Evolutionary conservation across 2,797 vertebrate species (phyloP).

Genomic region (Megaceryle alcyon): DNA sequence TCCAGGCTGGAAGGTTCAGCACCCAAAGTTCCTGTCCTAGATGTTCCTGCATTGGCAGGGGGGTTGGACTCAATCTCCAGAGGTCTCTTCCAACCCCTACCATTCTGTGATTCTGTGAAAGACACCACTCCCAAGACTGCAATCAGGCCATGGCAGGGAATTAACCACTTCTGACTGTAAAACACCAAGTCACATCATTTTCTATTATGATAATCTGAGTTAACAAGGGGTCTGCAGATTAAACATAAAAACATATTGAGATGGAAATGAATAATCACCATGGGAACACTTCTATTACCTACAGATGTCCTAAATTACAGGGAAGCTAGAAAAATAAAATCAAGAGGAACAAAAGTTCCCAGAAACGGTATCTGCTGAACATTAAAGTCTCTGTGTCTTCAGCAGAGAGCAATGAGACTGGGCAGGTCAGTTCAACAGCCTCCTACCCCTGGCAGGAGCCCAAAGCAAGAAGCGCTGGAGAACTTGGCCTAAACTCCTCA

Average conservation of each 20-base stretch:
- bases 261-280: background rate
- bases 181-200: background rate
- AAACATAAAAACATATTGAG: background rate
- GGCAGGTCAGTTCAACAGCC: background rate
- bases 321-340: background rate
- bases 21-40: background rate
- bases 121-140: background rate
- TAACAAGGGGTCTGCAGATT: background rate
- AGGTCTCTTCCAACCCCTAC: too few relatives aligned
- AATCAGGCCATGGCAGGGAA: background rate
- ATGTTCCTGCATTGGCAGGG: too few relatives aligned
- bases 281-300: background rate
- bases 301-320: background rate
- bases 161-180: background rate
- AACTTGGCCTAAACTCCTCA: background rate
- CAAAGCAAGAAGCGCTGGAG: background rate
- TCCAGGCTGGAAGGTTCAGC: background rate
- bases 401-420: rapidly evolving
- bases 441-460: background rate
- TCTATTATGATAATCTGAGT: background rate
- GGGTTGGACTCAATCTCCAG: too few relatives aligned
- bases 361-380: background rate
- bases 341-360: background rate
- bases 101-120: background rate
- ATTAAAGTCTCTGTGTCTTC: background rate